A percentile compares a stretch with the other conserved stretches of the same genome.
phyloP scores from a whole-genome alignment of 2,113 vertebrate genomes.

The Notarius quadriscutis region DNA sequence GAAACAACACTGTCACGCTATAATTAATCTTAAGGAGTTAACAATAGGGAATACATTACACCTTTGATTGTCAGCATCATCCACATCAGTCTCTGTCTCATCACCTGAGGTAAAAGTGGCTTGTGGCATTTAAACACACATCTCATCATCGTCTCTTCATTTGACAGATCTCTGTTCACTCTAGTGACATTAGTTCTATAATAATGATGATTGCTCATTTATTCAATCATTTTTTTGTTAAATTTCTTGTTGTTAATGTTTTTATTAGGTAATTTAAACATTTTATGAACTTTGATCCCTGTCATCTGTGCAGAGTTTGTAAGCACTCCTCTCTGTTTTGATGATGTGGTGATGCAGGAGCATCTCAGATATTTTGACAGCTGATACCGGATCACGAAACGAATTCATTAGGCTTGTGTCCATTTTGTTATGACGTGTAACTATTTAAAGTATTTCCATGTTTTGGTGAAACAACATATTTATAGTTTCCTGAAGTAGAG shows the following conservation, averaged over 20 bases:
- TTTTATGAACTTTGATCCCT: too few species aligned
- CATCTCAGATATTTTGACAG: not conserved
- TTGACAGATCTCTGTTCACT: not conserved
- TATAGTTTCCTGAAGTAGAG: not conserved
- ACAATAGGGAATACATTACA: not conserved
- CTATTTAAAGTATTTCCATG: not conserved
- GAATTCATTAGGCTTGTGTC: not conserved
- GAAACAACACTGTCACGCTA: not conserved
- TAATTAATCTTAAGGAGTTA: not conserved
- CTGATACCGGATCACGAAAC: not conserved
- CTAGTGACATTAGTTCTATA: not conserved
- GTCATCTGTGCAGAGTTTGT: not conserved
- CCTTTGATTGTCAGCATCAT: not conserved
- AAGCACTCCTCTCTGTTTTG: not conserved
- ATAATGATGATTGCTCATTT: not conserved
- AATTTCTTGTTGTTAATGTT: not conserved
- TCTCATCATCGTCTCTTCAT: not conserved
- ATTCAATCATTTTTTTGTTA: not conserved
- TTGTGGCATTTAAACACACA: not conserved
- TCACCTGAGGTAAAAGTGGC: not conserved
- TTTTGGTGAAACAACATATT: not conserved
- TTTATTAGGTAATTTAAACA: not conserved
- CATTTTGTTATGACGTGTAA: not conserved
- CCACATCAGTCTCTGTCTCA: not conserved
- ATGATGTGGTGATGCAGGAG: not conserved